Evolutionary conservation across 2,888 invertebrate genomes (phyloP), one percentile per base, ranked within the genome.

Genomic region (Tipula vernalis): DNA sequence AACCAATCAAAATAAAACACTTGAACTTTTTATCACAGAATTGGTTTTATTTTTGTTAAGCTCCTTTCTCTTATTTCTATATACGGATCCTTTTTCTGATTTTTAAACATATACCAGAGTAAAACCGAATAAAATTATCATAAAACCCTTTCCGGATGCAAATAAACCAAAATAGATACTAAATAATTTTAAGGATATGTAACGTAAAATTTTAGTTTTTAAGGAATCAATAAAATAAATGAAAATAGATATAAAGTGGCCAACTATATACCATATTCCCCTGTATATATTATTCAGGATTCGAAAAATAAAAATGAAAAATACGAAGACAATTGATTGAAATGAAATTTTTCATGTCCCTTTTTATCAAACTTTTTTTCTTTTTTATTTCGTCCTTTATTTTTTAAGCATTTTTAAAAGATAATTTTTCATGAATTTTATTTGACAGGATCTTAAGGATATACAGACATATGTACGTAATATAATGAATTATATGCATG

Each of bases 1-100:
- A 71, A 71, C 71, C 71, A 71, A 71, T 71, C 71, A 71, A 71
- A 71, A 71, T 71, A 71, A 71, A 71, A 71, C 71, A 71, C 71
- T 71, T 28, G 71, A 71, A 71, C 71, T 71, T 71, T 71, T 28
- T 28, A 71, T 71, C 71, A 71, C 71, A 71, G 12, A 28, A 71
- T 71, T 71, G 28, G 10, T 51, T 51, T 44, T 44, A 44, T 44
- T 51, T 51, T 51, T 5, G 51, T 6, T 44, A 6, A 51, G 5
- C 71, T 71, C 71, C 18, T 71, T 71, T 28, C 28, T 71, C 71
- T 71, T 71, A 71, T 71, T n/a, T 28, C 28, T 71, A 10, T n/a
- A 8, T 15, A 5, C 28, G 28, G 28, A 71, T 71, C 71, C 71
- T 71, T 71, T 71, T 71, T 71, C 28, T 71, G 71, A 71, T 71